Evolutionary conservation across 2,113 vertebrate genomes (phyloP).

Genomic region (Falcunculus frontatus): DNA sequence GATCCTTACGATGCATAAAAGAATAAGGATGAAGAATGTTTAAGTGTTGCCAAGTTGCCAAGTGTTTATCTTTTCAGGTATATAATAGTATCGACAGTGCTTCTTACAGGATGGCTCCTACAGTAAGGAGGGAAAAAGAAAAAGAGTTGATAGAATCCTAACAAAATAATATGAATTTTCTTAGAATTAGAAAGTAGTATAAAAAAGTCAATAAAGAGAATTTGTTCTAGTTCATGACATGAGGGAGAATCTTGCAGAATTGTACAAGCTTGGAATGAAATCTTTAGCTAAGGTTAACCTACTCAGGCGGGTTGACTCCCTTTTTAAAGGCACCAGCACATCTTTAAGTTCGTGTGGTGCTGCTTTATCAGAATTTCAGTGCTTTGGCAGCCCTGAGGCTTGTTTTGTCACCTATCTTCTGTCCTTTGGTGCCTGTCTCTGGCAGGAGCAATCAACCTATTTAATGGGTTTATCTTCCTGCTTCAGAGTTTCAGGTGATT

Average conservation of each 20-base stretch:
- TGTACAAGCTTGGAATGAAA: not conserved
- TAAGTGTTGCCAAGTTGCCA: conserved; percentile 44
- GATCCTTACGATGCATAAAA: not conserved
- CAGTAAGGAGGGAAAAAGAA: not conserved
- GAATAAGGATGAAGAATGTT: conserved; percentile 38
- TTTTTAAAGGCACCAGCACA: not conserved
- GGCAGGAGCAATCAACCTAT: not conserved
- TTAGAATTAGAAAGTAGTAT: not conserved
- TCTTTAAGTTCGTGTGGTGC: not conserved
- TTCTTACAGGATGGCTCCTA: not conserved
- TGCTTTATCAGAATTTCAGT: not conserved
- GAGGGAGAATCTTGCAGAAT: not conserved
- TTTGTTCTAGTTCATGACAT: not conserved
- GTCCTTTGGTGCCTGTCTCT: not conserved
- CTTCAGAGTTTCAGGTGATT: not conserved
- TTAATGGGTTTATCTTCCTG: not conserved
- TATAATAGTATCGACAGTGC: not conserved
- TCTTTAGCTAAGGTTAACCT: not conserved
- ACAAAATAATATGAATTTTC: not conserved
- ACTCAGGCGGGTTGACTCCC: not conserved
- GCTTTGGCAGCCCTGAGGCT: not conserved
- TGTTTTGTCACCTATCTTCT: not conserved
- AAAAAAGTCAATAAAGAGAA: not conserved
- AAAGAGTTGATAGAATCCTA: not conserved
- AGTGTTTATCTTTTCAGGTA: conserved; percentile 55